Percentiles rank a stretch among this genome's conserved stretches.
These are phyloP conservation scores for Dolichomitus sp. DNA, from an alignment of 2,888 invertebrate genomes.

Conservation along the genomic window DNA sequence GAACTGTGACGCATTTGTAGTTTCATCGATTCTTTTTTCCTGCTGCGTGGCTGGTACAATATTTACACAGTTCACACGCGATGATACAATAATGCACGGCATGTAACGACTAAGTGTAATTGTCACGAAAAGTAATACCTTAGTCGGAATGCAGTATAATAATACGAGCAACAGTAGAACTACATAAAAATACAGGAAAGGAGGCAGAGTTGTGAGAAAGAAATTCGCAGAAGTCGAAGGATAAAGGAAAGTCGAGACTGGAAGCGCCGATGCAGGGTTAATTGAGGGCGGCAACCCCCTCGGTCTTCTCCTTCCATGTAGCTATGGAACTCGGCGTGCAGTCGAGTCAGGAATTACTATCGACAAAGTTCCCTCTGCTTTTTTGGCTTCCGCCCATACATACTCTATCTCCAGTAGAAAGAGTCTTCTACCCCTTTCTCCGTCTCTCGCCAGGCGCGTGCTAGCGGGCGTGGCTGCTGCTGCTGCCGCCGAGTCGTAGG, in stretches of 20 bases:
- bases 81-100: not conserved
- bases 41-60: not conserved
- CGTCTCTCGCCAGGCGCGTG: not conserved
- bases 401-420: conserved; percentile 29
- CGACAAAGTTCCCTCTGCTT: conserved; percentile 67
- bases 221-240: conserved; percentile 26
- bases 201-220: conserved; percentile 29
- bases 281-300: conserved; percentile 69
- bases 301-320: conserved; percentile 14
- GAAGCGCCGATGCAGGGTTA: conserved; percentile 72
- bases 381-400: conserved; percentile 23
- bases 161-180: not conserved
- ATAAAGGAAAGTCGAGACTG: not conserved
- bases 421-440: conserved; percentile 5
- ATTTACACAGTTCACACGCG: not conserved
- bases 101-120: not conserved
- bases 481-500: not conserved
- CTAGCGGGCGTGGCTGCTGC: not conserved
- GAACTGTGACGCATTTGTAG: not conserved
- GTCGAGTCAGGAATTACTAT: conserved; percentile 77
- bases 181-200: not conserved
- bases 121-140: not conserved
- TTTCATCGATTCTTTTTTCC: not conserved
- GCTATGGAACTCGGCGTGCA: conserved; percentile 70
- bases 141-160: not conserved